phyloP scores from a whole-genome alignment of 2,797 vertebrate species.

The Aulostomus chinensis region DNA sequence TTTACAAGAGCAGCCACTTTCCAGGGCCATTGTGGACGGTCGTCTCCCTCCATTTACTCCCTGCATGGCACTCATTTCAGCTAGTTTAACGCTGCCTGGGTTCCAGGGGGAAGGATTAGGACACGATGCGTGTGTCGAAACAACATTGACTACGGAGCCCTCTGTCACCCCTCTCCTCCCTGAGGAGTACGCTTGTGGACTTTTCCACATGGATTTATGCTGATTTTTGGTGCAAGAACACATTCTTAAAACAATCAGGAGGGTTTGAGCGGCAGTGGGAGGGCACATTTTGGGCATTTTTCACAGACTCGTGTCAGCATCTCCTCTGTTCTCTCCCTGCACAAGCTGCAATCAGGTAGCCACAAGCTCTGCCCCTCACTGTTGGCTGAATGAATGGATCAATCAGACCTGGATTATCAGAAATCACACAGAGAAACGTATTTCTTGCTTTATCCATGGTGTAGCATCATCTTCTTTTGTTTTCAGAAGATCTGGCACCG shows the following conservation, averaged over 20 bases:
- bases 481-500: too few species aligned
- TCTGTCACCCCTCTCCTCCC: conserved; percentile 52
- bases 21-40: conserved; percentile 76
- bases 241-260: conserved; percentile 60
- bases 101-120: conserved; percentile 82
- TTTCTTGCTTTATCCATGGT: too few species aligned
- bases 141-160: conserved; percentile 60
- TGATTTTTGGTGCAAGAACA: conserved; percentile 53
- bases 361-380: too few species aligned
- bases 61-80: conserved; percentile 77
- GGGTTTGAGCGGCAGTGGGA: conserved; percentile 44
- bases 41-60: conserved; percentile 83
- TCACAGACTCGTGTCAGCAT: too few species aligned
- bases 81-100: conserved; percentile 80
- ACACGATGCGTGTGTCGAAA: conserved; percentile 64
- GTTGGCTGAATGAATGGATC: too few species aligned
- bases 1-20: conserved; percentile 82
- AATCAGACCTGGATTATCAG: too few species aligned
- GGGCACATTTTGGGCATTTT: too few species aligned
- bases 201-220: conserved; percentile 61
- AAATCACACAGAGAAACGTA: too few species aligned
- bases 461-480: too few species aligned
- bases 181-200: conserved; percentile 68
- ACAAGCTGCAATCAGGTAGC: too few species aligned
- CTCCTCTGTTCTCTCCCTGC: too few species aligned